Conservation (phyloP, 2,797 vertebrate genomes). For the Propithecus perrieri region DNA sequence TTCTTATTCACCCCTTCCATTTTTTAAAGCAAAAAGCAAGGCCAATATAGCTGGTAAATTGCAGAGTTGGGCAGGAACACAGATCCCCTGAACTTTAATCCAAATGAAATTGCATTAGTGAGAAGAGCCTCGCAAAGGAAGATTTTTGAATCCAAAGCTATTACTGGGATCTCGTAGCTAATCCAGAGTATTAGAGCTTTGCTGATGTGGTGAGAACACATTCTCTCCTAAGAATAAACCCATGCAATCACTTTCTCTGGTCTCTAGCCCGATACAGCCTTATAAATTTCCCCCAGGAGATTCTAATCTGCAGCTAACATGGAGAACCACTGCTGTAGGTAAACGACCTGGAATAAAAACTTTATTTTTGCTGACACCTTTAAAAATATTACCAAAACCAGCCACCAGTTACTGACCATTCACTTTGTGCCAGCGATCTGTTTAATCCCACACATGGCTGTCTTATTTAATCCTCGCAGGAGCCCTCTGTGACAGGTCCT, state of each 20-base stretch:
- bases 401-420: neutral
- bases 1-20: neutral
- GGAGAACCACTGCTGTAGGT: neutral
- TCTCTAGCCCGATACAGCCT: neutral
- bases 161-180: neutral
- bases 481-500: neutral
- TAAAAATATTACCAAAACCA: neutral
- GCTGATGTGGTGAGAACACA: neutral
- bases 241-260: slow-evolving; percentile 20
- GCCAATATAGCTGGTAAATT: neutral
- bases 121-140: neutral
- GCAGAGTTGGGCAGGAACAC: neutral
- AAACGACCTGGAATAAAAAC: neutral
- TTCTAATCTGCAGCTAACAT: neutral
- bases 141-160: neutral
- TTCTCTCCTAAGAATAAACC: slow-evolving; percentile 43
- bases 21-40: slow-evolving; percentile 4
- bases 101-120: neutral
- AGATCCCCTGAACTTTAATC: neutral
- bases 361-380: neutral
- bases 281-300: neutral
- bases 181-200: slow-evolving; percentile 13
- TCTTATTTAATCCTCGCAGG: neutral
- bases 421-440: neutral
- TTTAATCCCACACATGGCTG: neutral